Conservation (phyloP, 2,888 invertebrate genomes). For the Catotricha subobsoleta region DNA sequence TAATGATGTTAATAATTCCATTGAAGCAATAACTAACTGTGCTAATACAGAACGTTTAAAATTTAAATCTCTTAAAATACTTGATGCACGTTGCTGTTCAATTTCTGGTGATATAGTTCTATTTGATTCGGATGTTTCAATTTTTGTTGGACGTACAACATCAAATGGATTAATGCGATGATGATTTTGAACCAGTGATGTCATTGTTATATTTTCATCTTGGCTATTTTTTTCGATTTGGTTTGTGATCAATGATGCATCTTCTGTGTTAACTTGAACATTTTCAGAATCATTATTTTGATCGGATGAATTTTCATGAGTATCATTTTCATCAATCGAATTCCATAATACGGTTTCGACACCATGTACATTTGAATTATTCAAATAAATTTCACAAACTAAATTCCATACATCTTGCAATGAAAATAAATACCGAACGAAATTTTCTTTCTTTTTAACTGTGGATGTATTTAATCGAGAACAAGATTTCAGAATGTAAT, state of each 20-base stretch:
- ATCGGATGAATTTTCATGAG: background rate
- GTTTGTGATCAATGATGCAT: background rate
- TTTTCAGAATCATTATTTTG: background rate
- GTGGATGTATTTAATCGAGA: conserved; percentile 34
- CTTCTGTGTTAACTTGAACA: background rate
- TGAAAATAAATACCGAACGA: conserved; percentile 40
- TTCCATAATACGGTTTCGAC: conserved; percentile 22
- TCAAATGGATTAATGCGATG: conserved; percentile 7
- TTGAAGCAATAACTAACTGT: conserved; percentile 67
- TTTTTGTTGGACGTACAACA: conserved; percentile 2
- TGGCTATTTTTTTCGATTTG: background rate
- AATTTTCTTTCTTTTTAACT: conserved; percentile 35
- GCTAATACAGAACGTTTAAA: conserved; percentile 69
- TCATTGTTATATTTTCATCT: background rate
- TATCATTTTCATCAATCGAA: background rate
- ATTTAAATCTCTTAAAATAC: conserved; percentile 75
- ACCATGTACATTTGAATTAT: conserved; percentile 25
- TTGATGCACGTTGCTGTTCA: conserved; percentile 61
- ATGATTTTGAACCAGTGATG: background rate
- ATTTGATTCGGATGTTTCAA: conserved; percentile 1
- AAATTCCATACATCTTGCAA: conserved; percentile 43
- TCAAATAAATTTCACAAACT: conserved; percentile 36
- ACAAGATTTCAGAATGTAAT: conserved; percentile 43
- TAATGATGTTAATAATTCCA: conserved; percentile 55
- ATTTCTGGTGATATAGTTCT: conserved; percentile 66